Evolutionary conservation across 2,113 vertebrate species (phyloP).

Genomic region (Pelmatolapia mariae): DNA sequence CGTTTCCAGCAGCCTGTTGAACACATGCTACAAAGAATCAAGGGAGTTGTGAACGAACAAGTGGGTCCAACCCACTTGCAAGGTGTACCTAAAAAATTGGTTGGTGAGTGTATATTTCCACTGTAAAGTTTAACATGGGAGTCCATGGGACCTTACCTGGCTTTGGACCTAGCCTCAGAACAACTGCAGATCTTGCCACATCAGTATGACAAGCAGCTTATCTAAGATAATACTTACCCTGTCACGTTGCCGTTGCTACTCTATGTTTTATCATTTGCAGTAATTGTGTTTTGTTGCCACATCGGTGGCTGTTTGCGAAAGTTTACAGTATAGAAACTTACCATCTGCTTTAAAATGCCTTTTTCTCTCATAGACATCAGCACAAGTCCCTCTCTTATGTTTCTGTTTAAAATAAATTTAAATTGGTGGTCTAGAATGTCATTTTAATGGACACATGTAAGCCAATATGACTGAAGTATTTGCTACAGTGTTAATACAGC

Average conservation of each 20-base stretch:
- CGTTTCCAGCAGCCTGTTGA: background rate
- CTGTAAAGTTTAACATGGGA: background rate
- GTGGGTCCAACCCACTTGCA: background rate
- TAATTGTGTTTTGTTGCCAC: background rate
- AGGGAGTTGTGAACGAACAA: background rate
- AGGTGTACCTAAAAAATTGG: background rate
- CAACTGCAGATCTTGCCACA: background rate
- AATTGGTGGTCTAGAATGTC: background rate
- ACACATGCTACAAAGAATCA: background rate
- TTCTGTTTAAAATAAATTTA: background rate
- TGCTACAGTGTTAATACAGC: background rate
- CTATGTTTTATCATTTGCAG: background rate
- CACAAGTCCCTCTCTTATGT: background rate
- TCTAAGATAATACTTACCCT: background rate
- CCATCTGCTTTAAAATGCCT: background rate
- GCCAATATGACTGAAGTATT: background rate
- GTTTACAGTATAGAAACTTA: background rate
- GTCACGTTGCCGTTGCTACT: accelerated
- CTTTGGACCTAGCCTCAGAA: background rate
- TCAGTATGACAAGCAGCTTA: background rate
- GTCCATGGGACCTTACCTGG: background rate
- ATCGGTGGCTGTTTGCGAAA: background rate
- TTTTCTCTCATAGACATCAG: background rate
- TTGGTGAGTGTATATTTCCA: background rate
- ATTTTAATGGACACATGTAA: background rate